phyloP scores from a whole-genome alignment of 2,888 invertebrate species.

The Taphrorychus bicolor region DNA sequence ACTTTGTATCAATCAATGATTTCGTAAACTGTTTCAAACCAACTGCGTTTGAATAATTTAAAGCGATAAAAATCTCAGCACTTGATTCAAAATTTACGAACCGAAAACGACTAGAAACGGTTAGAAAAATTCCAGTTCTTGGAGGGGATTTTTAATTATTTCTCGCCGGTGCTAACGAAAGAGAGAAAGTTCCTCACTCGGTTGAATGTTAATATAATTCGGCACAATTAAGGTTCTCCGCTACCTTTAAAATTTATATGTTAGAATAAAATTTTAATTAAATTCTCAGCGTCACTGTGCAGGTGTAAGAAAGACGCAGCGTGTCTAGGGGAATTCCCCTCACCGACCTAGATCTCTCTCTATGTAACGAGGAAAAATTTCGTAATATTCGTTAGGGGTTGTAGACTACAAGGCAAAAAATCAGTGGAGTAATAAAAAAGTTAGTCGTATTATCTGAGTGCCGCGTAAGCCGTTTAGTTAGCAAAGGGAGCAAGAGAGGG shows the following conservation, averaged over 20 bases:
- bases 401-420: background rate
- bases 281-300: conserved; percentile 18
- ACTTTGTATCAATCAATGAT: too few relatives aligned
- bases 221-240: conserved; percentile 44
- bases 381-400: too few relatives aligned
- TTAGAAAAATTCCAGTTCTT: conserved; percentile 26
- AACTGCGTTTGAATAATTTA: too few relatives aligned
- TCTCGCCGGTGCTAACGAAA: conserved; percentile 15
- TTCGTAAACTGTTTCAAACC: too few relatives aligned
- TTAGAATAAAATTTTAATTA: conserved; percentile 40
- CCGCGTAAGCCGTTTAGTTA: conserved; percentile 11
- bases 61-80: too few relatives aligned
- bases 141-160: conserved; percentile 39
- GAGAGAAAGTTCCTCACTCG: conserved; percentile 61
- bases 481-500: conserved; percentile 8
- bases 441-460: conserved; percentile 5
- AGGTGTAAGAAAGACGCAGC: too few relatives aligned
- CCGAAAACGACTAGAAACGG: conserved; percentile 10
- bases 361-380: too few relatives aligned
- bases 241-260: conserved; percentile 39
- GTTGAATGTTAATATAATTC: conserved; percentile 47
- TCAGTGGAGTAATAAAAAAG: background rate
- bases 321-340: too few relatives aligned
- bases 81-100: too few relatives aligned
- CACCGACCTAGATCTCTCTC: too few relatives aligned